Evolutionary conservation across 2,797 vertebrate species (phyloP).

Genomic region (Cetoscarus ocellatus): DNA sequence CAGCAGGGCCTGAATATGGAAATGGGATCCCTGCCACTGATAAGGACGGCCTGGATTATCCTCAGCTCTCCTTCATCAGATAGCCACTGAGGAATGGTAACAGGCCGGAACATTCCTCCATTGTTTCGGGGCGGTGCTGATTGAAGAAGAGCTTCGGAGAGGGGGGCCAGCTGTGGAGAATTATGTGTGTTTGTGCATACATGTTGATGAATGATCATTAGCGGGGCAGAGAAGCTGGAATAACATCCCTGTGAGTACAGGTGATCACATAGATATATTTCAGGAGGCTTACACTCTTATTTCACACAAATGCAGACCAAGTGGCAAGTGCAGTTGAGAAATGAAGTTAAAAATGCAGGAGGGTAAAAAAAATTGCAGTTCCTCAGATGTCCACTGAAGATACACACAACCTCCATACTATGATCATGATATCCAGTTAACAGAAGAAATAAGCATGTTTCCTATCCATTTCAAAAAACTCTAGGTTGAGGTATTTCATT

Average conservation of each 20-base stretch:
- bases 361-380: too few species aligned
- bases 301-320: not conserved
- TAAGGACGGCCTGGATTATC: constrained; percentile 93
- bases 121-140: constrained; percentile 82
- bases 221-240: constrained; percentile 4
- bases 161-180: constrained; percentile 13
- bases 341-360: too few species aligned
- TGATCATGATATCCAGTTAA: too few species aligned
- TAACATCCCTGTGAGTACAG: constrained; percentile 20
- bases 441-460: too few species aligned
- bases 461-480: too few species aligned
- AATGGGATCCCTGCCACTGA: constrained; percentile 96
- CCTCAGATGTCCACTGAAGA: too few species aligned
- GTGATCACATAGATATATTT: constrained; percentile 25
- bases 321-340: not conserved
- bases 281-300: not conserved
- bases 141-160: constrained; percentile 64
- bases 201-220: constrained; percentile 38
- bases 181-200: constrained; percentile 38
- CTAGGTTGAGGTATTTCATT: too few species aligned
- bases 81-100: constrained; percentile 83
- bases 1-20: constrained; percentile 95
- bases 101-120: constrained; percentile 82
- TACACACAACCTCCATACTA: too few species aligned
- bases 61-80: constrained; percentile 92